A percentile compares a stretch with the other conserved stretches of the same genome.
Evolutionary conservation across 2,888 invertebrate genomes (phyloP).

Genomic region (Notodonta ziczac): DNA sequence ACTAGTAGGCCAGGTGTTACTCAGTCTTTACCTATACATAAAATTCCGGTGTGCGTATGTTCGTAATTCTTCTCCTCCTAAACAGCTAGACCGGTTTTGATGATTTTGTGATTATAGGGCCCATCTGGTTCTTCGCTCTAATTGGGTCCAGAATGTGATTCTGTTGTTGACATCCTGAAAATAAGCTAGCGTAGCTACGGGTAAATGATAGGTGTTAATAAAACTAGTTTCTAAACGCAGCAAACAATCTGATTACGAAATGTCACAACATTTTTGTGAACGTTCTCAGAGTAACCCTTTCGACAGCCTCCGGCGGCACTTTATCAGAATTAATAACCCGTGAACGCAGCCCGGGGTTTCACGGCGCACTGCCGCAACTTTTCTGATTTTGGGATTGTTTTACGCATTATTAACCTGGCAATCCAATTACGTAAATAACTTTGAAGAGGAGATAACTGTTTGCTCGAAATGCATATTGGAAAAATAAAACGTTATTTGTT

Average conservation of each 20-base stretch:
- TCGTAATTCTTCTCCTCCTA: too few relatives aligned
- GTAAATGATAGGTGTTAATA: not conserved
- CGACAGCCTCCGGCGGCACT: slow-evolving; percentile 63
- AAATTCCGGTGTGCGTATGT: too few relatives aligned
- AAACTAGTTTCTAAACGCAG: slow-evolving; percentile 25
- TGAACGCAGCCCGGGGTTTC: slow-evolving; percentile 64
- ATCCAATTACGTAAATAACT: slow-evolving; percentile 78
- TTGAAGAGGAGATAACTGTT: slow-evolving; percentile 54
- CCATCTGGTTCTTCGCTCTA: too few relatives aligned
- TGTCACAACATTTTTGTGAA: slow-evolving; percentile 76
- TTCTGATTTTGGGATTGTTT: slow-evolving; percentile 80
- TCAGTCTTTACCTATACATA: too few relatives aligned
- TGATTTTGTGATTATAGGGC: too few relatives aligned
- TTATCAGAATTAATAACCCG: slow-evolving; percentile 82
- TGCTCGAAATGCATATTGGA: slow-evolving; percentile 30
- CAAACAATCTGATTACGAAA: slow-evolving; percentile 40
- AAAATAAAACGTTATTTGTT: not conserved
- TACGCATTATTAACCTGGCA: slow-evolving; percentile 82
- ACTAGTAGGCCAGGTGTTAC: too few relatives aligned
- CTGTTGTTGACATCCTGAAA: too few relatives aligned
- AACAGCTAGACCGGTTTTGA: too few relatives aligned
- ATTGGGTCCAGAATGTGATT: too few relatives aligned
- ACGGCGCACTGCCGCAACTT: slow-evolving; percentile 62
- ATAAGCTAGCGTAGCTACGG: too few relatives aligned
- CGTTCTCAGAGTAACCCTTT: slow-evolving; percentile 75